phyloP scores from a whole-genome alignment of 1,140 invertebrate species.

The Agraylea sexmaculata region DNA sequence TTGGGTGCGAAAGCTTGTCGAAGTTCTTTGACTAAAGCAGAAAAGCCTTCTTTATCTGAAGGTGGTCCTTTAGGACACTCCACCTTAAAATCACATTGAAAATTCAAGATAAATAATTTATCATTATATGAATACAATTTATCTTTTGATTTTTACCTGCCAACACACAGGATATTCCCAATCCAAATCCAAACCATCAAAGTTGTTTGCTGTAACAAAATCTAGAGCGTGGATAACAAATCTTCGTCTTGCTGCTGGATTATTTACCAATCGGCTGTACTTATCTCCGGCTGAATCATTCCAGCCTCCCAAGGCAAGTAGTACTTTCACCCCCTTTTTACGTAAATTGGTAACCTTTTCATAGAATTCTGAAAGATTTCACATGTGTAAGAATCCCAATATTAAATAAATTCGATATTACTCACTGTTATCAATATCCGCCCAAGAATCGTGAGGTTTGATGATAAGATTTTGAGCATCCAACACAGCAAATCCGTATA shows the following conservation, averaged over 20 bases:
- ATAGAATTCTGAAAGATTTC: conserved; percentile 56
- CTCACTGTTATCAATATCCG: conserved; percentile 75
- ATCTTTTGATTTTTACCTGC: conserved; percentile 69
- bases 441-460: conserved; percentile 78
- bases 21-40: conserved; percentile 56
- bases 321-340: conserved; percentile 60
- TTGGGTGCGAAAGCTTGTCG: conserved; percentile 55
- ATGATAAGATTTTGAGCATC: conserved; percentile 64
- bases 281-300: conserved; percentile 79
- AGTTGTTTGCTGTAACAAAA: conserved; percentile 67
- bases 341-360: conserved; percentile 65
- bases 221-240: conserved; percentile 65
- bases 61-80: conserved; percentile 65
- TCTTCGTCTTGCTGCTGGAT: conserved; percentile 49
- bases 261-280: conserved; percentile 74
- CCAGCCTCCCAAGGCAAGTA: conserved; percentile 81
- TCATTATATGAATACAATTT: conserved; percentile 9
- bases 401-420: conserved; percentile 14
- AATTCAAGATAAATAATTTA: not conserved
- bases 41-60: conserved; percentile 65
- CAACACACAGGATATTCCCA: conserved; percentile 90
- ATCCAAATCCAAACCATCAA: conserved; percentile 78
- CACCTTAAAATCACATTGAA: conserved; percentile 49
- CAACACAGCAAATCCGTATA: conserved; percentile 84
- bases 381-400: not conserved